Percentiles rank a stretch among this genome's conserved stretches.
phyloP scores from a whole-genome alignment of 2,888 invertebrate species.

The Cephus pulcher region DNA sequence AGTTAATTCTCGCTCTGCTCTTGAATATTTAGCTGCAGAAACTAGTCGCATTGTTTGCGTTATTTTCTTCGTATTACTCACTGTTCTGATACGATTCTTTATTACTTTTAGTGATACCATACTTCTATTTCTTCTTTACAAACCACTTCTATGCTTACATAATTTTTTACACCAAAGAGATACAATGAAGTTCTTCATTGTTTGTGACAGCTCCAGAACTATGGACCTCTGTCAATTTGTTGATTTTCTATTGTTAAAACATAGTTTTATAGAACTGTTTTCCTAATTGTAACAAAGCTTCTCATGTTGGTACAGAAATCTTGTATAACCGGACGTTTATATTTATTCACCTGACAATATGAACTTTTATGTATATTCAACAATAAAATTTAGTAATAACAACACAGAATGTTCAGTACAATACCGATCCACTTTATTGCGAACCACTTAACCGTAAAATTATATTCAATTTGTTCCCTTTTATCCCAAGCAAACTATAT shows the following conservation, averaged over 20 bases:
- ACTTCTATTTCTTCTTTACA: conserved; percentile 1
- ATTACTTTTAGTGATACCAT: conserved; percentile 40
- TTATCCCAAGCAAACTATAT: neutral
- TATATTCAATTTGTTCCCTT: neutral
- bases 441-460: neutral
- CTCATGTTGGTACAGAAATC: neutral
- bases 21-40: conserved; percentile 35
- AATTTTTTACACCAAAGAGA: neutral
- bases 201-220: neutral
- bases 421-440: neutral
- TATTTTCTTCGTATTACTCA: conserved; percentile 39
- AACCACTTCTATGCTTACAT: neutral
- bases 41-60: conserved; percentile 39
- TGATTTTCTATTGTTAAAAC: neutral
- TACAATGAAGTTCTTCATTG: neutral
- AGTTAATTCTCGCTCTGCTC: conserved; percentile 29
- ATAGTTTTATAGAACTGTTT: neutral
- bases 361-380: neutral
- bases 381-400: neutral
- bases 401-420: neutral
- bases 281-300: neutral
- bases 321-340: neutral
- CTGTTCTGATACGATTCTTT: conserved; percentile 39
- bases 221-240: neutral
- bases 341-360: neutral